phyloP scores from a whole-genome alignment of 2,113 vertebrate genomes.

The Misgurnus mizolepis region DNA sequence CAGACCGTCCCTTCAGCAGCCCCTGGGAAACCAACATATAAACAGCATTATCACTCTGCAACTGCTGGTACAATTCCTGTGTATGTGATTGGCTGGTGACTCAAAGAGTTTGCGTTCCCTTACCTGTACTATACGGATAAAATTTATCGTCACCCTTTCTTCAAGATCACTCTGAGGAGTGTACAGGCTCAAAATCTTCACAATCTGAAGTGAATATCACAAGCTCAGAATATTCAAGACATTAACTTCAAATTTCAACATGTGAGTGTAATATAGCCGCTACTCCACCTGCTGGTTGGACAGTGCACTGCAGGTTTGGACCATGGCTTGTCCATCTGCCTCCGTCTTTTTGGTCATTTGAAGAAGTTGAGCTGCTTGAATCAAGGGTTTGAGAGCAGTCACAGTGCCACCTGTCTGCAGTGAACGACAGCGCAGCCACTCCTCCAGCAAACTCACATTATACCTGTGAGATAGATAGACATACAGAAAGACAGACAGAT shows the following conservation, averaged over 20 bases:
- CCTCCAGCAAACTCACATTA: conserved; percentile 79
- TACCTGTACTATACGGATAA: conserved; percentile 76
- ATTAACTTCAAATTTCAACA: background rate
- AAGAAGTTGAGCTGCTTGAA: conserved; percentile 79
- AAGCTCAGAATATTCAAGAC: background rate
- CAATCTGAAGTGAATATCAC: conserved; percentile 63
- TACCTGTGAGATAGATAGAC: conserved; percentile 61
- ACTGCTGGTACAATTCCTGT: background rate
- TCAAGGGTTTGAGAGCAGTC: conserved; percentile 75
- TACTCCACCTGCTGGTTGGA: conserved; percentile 74
- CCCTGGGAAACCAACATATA: conserved; percentile 57
- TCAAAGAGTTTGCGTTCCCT: background rate
- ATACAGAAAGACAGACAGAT: no score
- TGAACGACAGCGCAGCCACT: conserved; percentile 74
- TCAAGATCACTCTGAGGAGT: conserved; percentile 72
- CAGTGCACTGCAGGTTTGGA: conserved; percentile 76
- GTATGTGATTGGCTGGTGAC: background rate
- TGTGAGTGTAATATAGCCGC: background rate
- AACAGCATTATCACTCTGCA: background rate
- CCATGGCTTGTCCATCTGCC: conserved; percentile 69
- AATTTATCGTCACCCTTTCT: conserved; percentile 71
- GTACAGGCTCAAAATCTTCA: conserved; percentile 75
- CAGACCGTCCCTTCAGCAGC: conserved; percentile 65
- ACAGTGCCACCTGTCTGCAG: conserved; percentile 72
- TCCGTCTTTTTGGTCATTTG: conserved; percentile 78